A percentile compares a stretch with the other conserved stretches of the same genome.
Evolutionary conservation across 1,140 invertebrate genomes (phyloP).

Genomic region (Cherax destructor): DNA sequence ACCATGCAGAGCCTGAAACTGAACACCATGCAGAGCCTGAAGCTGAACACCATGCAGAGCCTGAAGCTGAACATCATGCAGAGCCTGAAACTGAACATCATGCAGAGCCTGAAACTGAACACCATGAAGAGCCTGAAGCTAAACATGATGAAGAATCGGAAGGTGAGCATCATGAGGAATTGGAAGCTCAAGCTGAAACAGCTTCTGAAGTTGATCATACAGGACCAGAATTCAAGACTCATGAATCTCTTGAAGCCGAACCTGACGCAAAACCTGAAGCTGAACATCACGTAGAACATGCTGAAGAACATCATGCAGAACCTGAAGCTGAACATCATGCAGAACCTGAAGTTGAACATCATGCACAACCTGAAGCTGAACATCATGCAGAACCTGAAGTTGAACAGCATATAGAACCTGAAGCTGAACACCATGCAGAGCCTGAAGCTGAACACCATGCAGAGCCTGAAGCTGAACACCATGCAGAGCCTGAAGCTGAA

Average conservation of each 20-base stretch:
- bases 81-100: background rate
- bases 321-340: background rate
- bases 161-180: background rate
- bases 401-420: background rate
- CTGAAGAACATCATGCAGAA: background rate
- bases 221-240: background rate
- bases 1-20: background rate
- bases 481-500: background rate
- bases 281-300: background rate
- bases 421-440: background rate
- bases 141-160: background rate
- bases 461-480: background rate
- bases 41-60: background rate
- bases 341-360: background rate
- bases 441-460: background rate
- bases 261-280: background rate
- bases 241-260: background rate
- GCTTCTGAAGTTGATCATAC: background rate
- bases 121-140: background rate
- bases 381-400: background rate
- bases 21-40: background rate
- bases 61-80: background rate
- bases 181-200: background rate
- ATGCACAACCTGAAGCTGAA: background rate
- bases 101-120: background rate